Conservation (phyloP, 2,797 vertebrate genomes). For the Poecilia velifera region DNA sequence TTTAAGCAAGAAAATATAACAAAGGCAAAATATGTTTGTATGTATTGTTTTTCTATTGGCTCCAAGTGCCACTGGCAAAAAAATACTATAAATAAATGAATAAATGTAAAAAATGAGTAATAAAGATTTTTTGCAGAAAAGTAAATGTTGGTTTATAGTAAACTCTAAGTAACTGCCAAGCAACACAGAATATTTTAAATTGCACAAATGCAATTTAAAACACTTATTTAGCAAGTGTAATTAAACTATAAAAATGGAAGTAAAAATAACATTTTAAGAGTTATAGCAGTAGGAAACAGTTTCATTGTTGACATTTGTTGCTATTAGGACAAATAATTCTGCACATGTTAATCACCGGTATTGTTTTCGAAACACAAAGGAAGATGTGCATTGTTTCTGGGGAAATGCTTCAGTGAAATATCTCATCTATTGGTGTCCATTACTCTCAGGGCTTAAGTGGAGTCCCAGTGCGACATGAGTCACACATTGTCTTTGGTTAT, state of each 20-base stretch:
- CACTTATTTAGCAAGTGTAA: neutral
- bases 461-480: conserved; percentile 44
- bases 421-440: conserved; percentile 58
- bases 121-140: neutral
- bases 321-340: conserved; percentile 5
- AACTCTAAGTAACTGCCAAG: neutral
- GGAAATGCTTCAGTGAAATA: conserved; percentile 43
- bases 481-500: conserved; percentile 62
- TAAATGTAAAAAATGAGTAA: neutral
- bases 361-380: conserved; percentile 46
- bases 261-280: neutral
- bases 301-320: conserved; percentile 1
- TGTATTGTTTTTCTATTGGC: neutral
- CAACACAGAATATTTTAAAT: neutral
- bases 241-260: neutral
- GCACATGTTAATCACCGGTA: conserved; percentile 29
- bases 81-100: neutral
- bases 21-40: neutral
- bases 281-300: neutral
- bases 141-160: neutral
- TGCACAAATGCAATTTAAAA: too few relatives aligned
- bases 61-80: neutral
- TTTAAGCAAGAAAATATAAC: neutral
- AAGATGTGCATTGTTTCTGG: conserved; percentile 31
- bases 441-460: conserved; percentile 66